These are phyloP conservation scores for Volucella bombylans DNA, from an alignment of 2,888 invertebrate species.

Conservation along the genomic window DNA sequence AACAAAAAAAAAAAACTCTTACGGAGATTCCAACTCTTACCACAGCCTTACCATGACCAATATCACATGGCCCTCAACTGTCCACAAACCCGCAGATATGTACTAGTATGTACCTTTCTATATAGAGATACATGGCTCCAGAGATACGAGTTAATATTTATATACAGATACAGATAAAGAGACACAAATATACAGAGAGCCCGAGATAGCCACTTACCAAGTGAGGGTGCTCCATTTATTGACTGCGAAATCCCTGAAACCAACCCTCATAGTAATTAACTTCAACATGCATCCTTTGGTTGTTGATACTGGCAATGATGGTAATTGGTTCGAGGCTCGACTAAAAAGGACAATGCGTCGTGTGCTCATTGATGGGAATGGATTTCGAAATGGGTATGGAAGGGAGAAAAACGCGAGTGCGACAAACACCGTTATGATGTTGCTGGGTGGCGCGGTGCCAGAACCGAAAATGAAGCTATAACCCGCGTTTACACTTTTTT, in stretches of 20 bases:
- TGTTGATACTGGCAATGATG: conserved; percentile 46
- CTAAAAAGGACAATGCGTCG: conserved; percentile 23
- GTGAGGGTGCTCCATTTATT: conserved; percentile 20
- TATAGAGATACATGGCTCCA: too few species aligned
- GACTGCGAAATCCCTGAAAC: conserved; percentile 35
- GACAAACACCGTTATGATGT: conserved; percentile 19
- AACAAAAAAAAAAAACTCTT: neutral
- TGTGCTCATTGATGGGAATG: neutral
- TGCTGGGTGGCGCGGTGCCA: neutral
- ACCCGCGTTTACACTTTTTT: conserved; percentile 51
- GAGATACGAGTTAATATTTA: too few species aligned
- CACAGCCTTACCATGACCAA: neutral
- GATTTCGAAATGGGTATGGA: neutral
- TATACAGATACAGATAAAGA: too few species aligned
- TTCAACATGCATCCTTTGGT: conserved; percentile 51
- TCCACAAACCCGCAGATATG: neutral
- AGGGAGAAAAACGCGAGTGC: neutral
- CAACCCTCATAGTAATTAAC: conserved; percentile 62
- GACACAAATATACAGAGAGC: neutral
- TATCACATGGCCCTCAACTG: conserved; percentile 5
- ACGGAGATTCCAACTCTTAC: conserved; percentile 6
- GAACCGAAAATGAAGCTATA: conserved; percentile 27
- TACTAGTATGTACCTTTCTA: too few species aligned
- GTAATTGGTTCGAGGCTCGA: conserved; percentile 32
- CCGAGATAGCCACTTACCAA: neutral